Conservation (phyloP, 2,797 vertebrate genomes). For the Micropoecilia bifurca region DNA sequence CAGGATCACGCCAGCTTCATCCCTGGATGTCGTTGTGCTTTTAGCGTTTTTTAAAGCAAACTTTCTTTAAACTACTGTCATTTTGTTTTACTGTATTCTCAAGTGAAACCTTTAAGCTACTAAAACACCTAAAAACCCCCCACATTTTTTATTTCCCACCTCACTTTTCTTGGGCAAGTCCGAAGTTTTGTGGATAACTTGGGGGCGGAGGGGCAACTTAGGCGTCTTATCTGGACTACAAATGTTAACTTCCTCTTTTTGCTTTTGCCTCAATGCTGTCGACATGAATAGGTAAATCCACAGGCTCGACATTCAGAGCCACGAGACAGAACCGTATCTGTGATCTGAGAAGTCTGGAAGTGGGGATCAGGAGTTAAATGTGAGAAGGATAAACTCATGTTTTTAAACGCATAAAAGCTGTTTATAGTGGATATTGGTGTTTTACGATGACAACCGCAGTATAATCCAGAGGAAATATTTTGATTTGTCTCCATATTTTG, state of each 20-base stretch:
- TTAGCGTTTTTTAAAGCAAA: slow-evolving; percentile 20
- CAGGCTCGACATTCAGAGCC: background rate
- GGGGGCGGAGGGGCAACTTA: background rate
- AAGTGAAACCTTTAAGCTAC: background rate
- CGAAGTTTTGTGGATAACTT: background rate
- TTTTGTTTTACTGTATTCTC: background rate
- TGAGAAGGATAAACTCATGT: background rate
- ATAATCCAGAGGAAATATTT: slow-evolving; percentile 27
- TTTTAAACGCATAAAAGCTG: background rate
- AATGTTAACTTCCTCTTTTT: slow-evolving; percentile 8
- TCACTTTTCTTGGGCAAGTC: background rate
- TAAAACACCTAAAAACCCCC: background rate
- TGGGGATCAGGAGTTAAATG: background rate
- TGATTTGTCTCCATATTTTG: slow-evolving; percentile 10
- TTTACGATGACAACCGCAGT: background rate
- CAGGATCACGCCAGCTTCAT: slow-evolving; percentile 58
- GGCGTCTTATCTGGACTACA: background rate
- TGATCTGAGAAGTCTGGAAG: background rate
- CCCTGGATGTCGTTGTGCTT: slow-evolving; percentile 38
- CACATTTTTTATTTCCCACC: background rate
- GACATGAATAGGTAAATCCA: background rate
- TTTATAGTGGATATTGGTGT: background rate
- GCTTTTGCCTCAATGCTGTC: background rate
- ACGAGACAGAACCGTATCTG: background rate
- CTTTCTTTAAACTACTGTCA: background rate